These are phyloP conservation scores for Cuculus canorus DNA, from an alignment of 2,797 vertebrate species.

Conservation along the genomic window DNA sequence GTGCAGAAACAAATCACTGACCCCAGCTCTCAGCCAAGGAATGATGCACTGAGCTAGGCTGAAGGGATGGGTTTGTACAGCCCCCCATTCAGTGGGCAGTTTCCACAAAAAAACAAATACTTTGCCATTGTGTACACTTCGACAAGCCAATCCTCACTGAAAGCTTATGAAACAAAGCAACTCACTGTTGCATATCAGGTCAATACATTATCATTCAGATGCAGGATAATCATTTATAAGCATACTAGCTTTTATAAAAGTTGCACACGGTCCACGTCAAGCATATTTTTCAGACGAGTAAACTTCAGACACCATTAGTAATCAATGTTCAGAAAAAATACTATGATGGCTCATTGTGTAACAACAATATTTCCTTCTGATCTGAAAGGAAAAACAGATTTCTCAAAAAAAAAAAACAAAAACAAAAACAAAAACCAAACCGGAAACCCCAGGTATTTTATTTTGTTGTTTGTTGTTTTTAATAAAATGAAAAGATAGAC, in stretches of 20 bases:
- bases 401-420: neutral
- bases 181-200: neutral
- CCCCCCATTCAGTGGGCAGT: neutral
- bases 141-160: neutral
- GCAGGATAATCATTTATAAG: neutral
- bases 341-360: neutral
- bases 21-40: neutral
- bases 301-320: neutral
- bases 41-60: neutral
- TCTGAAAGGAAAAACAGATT: neutral
- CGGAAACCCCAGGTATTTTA: neutral
- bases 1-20: conserved; percentile 7
- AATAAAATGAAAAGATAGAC: neutral
- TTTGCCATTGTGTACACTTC: neutral
- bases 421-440: neutral
- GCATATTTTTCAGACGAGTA: neutral
- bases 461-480: neutral
- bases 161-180: neutral
- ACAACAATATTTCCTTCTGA: neutral
- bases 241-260: neutral
- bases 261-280: neutral
- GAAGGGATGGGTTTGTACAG: neutral
- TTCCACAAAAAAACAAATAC: neutral
- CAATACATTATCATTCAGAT: neutral
- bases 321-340: neutral